Evolutionary conservation across 1,140 invertebrate species (phyloP).

Genomic region (Apis cerana): DNA sequence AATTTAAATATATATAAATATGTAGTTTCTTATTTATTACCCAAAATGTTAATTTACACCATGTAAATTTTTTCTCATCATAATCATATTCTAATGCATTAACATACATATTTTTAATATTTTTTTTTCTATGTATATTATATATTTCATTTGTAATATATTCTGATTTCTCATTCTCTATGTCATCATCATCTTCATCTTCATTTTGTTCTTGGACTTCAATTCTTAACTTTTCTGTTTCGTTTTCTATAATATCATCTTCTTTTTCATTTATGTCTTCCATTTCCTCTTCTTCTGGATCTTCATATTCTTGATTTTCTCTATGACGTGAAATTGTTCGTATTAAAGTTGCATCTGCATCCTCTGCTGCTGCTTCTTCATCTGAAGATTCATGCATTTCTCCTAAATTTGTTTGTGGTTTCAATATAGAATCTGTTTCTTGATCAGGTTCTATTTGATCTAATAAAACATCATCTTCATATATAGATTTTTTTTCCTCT

Average conservation of each 20-base stretch:
- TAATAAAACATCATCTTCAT: constrained; percentile 78
- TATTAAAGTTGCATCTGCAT: constrained; percentile 83
- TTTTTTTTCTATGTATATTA: constrained; percentile 66
- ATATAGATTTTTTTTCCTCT: constrained; percentile 71
- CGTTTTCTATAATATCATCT: constrained; percentile 77
- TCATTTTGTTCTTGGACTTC: constrained; percentile 75
- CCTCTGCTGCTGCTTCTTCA: constrained; percentile 83
- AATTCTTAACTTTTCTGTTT: constrained; percentile 44
- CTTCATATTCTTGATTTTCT: constrained; percentile 89
- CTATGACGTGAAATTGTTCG: constrained; percentile 83
- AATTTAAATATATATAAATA: background rate
- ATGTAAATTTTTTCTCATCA: constrained; percentile 87
- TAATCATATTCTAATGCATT: constrained; percentile 87
- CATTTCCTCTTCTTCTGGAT: constrained; percentile 83
- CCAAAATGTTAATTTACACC: constrained; percentile 88
- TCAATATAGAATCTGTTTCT: constrained; percentile 46
- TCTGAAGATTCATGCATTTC: constrained; percentile 84
- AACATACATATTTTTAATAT: constrained; percentile 74
- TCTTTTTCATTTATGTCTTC: constrained; percentile 78
- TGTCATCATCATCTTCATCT: constrained; percentile 76
- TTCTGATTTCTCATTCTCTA: constrained; percentile 66
- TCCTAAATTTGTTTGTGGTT: constrained; percentile 67
- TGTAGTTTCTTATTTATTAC: constrained; percentile 77
- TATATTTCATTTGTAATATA: constrained; percentile 68
- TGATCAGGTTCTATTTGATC: constrained; percentile 75